These are phyloP conservation scores for Apis laboriosa DNA, from an alignment of 1,140 invertebrate species.

Conservation along the genomic window DNA sequence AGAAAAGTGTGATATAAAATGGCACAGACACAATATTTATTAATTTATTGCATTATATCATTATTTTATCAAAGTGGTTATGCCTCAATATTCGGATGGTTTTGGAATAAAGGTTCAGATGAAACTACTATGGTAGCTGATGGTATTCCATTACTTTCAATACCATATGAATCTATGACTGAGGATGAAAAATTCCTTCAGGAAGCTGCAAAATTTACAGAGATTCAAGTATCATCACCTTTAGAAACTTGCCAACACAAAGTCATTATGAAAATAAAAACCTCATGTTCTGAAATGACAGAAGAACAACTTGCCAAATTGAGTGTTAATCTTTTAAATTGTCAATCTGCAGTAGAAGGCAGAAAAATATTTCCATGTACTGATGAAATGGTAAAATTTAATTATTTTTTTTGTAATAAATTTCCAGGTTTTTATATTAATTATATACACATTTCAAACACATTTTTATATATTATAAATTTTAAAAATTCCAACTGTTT, in stretches of 20 bases:
- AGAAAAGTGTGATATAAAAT: not conserved
- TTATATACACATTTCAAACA: not conserved
- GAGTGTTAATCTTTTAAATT: conserved; percentile 86
- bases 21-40: not conserved
- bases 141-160: conserved; percentile 73
- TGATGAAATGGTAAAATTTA: conserved; percentile 82
- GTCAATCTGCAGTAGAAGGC: conserved; percentile 85
- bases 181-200: conserved; percentile 85
- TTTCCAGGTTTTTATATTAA: not conserved
- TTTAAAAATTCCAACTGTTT: not conserved
- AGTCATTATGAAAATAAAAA: conserved; percentile 83
- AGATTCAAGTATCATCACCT: conserved; percentile 82
- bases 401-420: not conserved
- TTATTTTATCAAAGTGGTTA: not conserved
- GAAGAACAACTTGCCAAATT: conserved; percentile 87
- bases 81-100: conserved; percentile 73
- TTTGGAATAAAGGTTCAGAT: conserved; percentile 67
- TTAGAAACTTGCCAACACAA: conserved; percentile 86
- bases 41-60: not conserved
- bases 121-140: conserved; percentile 65
- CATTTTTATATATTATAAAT: not conserved
- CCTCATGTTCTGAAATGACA: conserved; percentile 82
- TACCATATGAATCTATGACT: conserved; percentile 84
- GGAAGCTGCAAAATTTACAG: conserved; percentile 83
- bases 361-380: conserved; percentile 84